phyloP scores from a whole-genome alignment of 2,113 vertebrate species.

The Myiozetetes cayanensis region DNA sequence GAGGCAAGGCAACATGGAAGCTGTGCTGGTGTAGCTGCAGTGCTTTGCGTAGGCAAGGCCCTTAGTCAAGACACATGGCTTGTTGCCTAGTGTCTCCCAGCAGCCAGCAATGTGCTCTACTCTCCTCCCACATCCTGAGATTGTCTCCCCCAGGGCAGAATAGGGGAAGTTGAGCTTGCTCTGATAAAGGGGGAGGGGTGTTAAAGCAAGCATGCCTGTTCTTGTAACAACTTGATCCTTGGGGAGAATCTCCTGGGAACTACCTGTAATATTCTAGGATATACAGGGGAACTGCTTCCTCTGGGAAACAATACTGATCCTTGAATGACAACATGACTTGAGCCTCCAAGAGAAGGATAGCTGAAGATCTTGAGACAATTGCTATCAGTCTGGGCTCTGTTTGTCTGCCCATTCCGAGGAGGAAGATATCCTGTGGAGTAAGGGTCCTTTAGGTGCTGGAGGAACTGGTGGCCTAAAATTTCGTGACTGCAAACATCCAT shows the following conservation, averaged over 20 bases:
- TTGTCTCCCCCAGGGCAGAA: slow-evolving; percentile 65
- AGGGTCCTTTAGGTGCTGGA: neutral
- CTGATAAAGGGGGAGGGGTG: slow-evolving; percentile 58
- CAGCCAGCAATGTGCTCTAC: slow-evolving; percentile 52
- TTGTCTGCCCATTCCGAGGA: neutral
- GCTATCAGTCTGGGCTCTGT: neutral
- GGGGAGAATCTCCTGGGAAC: neutral
- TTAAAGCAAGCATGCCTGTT: slow-evolving; percentile 42
- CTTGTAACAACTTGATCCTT: neutral
- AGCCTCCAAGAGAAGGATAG: neutral
- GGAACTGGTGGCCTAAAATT: neutral
- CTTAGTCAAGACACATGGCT: slow-evolving; percentile 50
- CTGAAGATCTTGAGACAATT: neutral
- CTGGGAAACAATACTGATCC: neutral
- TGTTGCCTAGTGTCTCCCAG: slow-evolving; percentile 57
- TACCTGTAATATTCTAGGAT: neutral
- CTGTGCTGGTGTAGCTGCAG: neutral
- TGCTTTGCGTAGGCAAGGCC: slow-evolving; percentile 43
- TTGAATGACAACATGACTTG: neutral
- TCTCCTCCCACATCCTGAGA: slow-evolving; percentile 69
- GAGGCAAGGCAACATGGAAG: slow-evolving; percentile 22
- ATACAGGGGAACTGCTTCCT: neutral
- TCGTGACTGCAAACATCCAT: neutral
- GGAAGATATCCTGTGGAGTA: neutral
- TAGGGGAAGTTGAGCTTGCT: slow-evolving; percentile 59